Evolutionary conservation across 2,113 vertebrate species (phyloP), one percentile per base, ranked within the genome.

Genomic region (Tetrax tetrax): DNA sequence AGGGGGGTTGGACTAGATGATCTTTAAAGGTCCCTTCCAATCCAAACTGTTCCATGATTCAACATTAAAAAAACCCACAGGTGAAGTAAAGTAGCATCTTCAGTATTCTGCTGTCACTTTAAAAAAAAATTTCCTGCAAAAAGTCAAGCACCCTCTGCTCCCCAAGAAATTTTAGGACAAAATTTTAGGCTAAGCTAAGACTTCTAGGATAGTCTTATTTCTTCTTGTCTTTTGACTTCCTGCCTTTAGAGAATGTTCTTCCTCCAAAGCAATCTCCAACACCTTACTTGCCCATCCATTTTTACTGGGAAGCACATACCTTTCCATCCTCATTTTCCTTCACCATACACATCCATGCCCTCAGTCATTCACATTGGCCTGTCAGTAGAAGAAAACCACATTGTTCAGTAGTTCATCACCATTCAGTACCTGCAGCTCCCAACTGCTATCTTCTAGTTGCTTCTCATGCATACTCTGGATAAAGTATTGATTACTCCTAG

Each of bases 61-160:
- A 6, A 82, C 24, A 11, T 31, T 28, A 65, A 90, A 19, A 41
- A 77, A 91, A 54, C 27, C 2, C 11, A 59, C 2, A 12, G 24
- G 31, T 24, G 24, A 89, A 65, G 29, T 29, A 69, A 76, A 91
- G 57, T 0, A 20, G 25, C 33, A 61, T 68, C 38, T 91, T 77
- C 48, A 89, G 38, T 45, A 51, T 1, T 4, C n/a, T 37, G 20
- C 35, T 94, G 41, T 64, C 57, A 43, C 27, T n/a, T 59, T 9
- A 6, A 41, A 60, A 60, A 60, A 81, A 53, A 71, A 0, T 8
- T 7, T 12, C 12, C 31, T 7, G 1, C 0, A 8, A 38, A 19
- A 54, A 28, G 12, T 24, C 41, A 29, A 84, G 27, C 41, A 53
- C 4, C 8, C 18, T 10, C 8, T 21, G 5, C 21, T 83, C 28